Evolutionary conservation across 2,113 vertebrate genomes (phyloP), one percentile per base, ranked within the genome.

Genomic region (Gymnarchus niloticus): DNA sequence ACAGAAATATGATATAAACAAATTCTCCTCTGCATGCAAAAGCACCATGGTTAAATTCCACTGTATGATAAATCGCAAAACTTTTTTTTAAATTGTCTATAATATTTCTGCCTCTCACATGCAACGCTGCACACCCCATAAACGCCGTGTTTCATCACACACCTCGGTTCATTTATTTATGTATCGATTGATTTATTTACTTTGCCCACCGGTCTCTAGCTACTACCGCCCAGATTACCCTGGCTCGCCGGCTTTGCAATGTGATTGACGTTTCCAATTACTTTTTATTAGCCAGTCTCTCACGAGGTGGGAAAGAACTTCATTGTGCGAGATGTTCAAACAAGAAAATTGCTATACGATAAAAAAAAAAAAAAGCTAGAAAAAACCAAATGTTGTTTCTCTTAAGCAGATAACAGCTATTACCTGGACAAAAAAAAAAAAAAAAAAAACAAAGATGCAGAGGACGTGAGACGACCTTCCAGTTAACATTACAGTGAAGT

Each of bases 261-360:
- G 1, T 92, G 93, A 94, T 90, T 93, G 93, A 93, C 93, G 92
- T 92, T 93, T 94, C 92, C 93, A 94, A 95, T 95, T 94, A 94
- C 90, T 88, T 90, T 93, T 92, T 93, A 94, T 93, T 94, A 92
- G 92, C 90, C 92, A 91, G 92, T 92, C 92, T 87, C 88, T 91
- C 65, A 89, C 86, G 12, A 90, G 91, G 91, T 87, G 89, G 89
- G 90, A 90, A 91, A 92, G 92, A 90, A 92, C 92, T 94, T 93
- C 92, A 93, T 94, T 94, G 93, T 94, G 92, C 23, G 69, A 80
- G 84, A 85, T 93, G 90, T 89, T 57, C 88, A 92, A 89, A 90
- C 90, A 90, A 90, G 88, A 89, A 90, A 89, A 90, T 86, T 87
- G 91, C 91, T 88, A 90, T 92, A 91, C 92, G 93, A 90, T 91